Evolutionary conservation across 2,888 invertebrate species (phyloP), one percentile per base, ranked within the genome.

Genomic region (Acrobasis suavella): DNA sequence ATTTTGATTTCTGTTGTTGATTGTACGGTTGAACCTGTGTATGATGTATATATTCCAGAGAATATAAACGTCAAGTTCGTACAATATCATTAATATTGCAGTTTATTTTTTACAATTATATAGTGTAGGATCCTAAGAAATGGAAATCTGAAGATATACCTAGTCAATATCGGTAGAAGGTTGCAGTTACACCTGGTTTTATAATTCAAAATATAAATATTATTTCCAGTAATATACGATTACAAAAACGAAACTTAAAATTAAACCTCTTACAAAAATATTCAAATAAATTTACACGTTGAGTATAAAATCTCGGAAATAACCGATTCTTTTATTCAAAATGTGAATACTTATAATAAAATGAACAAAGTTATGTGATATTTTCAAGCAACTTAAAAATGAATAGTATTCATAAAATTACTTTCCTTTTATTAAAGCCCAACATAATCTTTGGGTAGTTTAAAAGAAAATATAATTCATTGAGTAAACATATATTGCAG

Each of bases 401-500:
- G 37, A 61, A 38, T 56, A 54, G 55, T 62, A 62, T 37, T 55
- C 32, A 60, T 32, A 32, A 32, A 6, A 32, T 52, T 54, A 61
- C 52, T 55, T 62, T 32, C 16, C n/a, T 46, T 55, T 56, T 58
- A 65, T 66, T 67, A 67, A 66, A 67, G 66, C 69, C 64, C 42
- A 63, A 60, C 59, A 50, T 49, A 71, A 70, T 73, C 77, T 76
- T 76, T 74, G 75, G 75, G 68, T 66, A 63, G 63, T 65, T 58
- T 22, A 22, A 59, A 62, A 61, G 10, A 54, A 68, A 69, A 58
- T 64, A 62, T 69, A 58, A 63, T 68, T 69, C 66, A 75, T 71
- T 67, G 66, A 62, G 38, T 65, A 56, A 58, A 65, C 63, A 64
- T 63, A 65, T 69, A 58, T 32, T 32, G 32, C 7, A 32, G 32